phyloP scores from a whole-genome alignment of 1,140 invertebrate genomes.

The Uloborus diversus region DNA sequence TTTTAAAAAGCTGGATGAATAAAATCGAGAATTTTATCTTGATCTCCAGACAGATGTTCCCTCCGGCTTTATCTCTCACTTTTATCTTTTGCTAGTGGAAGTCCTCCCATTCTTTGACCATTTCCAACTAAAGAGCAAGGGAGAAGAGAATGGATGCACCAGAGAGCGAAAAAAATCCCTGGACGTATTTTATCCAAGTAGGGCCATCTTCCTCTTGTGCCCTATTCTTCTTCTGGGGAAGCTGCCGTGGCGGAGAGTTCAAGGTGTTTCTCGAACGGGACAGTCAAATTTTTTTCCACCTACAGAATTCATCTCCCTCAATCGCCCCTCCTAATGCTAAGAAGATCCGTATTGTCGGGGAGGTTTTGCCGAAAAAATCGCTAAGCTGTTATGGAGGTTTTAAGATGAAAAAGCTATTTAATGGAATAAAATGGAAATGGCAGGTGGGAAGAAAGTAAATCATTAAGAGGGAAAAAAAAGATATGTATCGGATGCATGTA shows the following conservation, averaged over 20 bases:
- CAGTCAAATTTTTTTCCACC: too few relatives aligned
- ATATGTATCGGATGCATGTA: too few relatives aligned
- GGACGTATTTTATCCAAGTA: not conserved
- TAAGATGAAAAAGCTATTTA: too few relatives aligned
- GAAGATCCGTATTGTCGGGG: too few relatives aligned
- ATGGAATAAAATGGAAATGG: too few relatives aligned
- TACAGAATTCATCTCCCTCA: too few relatives aligned
- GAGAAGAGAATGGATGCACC: not conserved
- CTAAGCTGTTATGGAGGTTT: too few relatives aligned
- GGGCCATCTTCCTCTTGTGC: conserved; percentile 1
- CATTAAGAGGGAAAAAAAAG: too few relatives aligned
- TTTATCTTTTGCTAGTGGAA: conserved; percentile 19
- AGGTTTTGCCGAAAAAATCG: too few relatives aligned
- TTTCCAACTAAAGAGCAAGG: not conserved
- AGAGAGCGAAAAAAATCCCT: not conserved
- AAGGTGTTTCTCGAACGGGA: too few relatives aligned
- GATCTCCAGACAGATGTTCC: conserved; percentile 36
- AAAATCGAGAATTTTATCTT: conserved; percentile 28
- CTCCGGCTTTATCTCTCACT: conserved; percentile 31
- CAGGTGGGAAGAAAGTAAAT: too few relatives aligned
- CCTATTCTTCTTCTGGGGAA: not conserved
- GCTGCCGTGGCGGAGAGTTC: not conserved
- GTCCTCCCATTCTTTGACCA: conserved; percentile 21
- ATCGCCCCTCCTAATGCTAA: too few relatives aligned
- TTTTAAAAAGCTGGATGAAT: not conserved